These are phyloP conservation scores for Xenopus petersii DNA, from an alignment of 2,797 vertebrate genomes.

Conservation along the genomic window DNA sequence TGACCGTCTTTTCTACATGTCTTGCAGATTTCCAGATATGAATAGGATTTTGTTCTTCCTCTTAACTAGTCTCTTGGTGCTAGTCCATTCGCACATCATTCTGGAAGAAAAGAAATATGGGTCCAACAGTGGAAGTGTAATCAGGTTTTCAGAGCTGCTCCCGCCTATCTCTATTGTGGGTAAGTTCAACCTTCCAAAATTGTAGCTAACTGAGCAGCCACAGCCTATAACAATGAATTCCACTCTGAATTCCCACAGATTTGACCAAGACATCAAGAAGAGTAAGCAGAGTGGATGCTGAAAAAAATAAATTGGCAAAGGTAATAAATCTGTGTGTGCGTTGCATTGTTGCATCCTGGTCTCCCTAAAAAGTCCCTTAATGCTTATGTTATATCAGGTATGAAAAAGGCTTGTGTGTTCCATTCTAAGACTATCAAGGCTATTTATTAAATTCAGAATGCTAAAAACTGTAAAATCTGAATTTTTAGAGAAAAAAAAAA, in stretches of 20 bases:
- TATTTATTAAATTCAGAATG: too few species aligned
- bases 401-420: too few species aligned
- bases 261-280: conserved; percentile 74
- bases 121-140: conserved; percentile 48
- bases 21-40: conserved; percentile 25
- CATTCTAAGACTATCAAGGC: too few species aligned
- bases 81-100: conserved; percentile 52
- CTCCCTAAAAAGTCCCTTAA: too few species aligned
- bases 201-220: too few species aligned
- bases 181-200: conserved; percentile 46
- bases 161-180: conserved; percentile 67
- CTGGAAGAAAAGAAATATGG: conserved; percentile 58
- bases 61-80: background rate
- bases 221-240: too few species aligned
- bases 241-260: conserved; percentile 60
- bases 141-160: conserved; percentile 56
- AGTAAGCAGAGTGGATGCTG: conserved; percentile 72
- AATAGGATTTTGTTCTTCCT: conserved; percentile 1
- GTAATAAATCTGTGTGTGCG: conserved; percentile 54
- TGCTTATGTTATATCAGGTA: too few species aligned
- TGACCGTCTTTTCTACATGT: too few species aligned
- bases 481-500: too few species aligned
- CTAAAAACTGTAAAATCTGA: too few species aligned
- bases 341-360: too few species aligned
- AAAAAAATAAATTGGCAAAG: conserved; percentile 68